Percentiles rank a stretch among this genome's conserved stretches.
phyloP scores from a whole-genome alignment of 1,140 invertebrate species.

The Meloidogyne exigua region DNA sequence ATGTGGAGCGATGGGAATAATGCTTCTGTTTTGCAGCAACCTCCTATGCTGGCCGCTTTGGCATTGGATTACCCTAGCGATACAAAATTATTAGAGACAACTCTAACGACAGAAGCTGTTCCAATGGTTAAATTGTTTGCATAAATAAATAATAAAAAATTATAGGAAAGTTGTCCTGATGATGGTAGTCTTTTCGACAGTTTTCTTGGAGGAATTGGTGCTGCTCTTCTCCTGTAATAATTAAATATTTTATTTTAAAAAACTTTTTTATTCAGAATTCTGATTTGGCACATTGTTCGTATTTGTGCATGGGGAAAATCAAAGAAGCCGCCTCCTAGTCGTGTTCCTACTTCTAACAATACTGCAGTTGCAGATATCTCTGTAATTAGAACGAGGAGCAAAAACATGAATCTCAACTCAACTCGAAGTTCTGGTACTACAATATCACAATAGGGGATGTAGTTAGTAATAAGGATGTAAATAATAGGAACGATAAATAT shows the following conservation, averaged over 20 bases:
- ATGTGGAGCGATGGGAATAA: too few species aligned
- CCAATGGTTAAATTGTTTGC: neutral
- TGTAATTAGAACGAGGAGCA: neutral
- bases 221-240: neutral
- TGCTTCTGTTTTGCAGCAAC: too few species aligned
- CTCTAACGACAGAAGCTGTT: neutral
- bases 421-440: neutral
- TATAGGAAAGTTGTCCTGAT: neutral
- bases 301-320: neutral
- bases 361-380: neutral
- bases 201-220: neutral
- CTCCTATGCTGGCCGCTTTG: too few species aligned
- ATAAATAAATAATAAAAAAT: neutral
- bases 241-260: neutral
- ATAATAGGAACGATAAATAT: too few species aligned
- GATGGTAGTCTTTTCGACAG: constrained; percentile 4
- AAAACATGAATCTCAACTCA: neutral
- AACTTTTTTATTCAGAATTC: neutral
- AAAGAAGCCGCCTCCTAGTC: neutral
- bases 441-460: too few species aligned
- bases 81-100: too few species aligned
- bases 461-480: too few species aligned
- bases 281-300: neutral
- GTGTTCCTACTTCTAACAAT: neutral
- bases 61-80: too few species aligned